phyloP scores from a whole-genome alignment of 2,113 vertebrate genomes.

The Columba livia region DNA sequence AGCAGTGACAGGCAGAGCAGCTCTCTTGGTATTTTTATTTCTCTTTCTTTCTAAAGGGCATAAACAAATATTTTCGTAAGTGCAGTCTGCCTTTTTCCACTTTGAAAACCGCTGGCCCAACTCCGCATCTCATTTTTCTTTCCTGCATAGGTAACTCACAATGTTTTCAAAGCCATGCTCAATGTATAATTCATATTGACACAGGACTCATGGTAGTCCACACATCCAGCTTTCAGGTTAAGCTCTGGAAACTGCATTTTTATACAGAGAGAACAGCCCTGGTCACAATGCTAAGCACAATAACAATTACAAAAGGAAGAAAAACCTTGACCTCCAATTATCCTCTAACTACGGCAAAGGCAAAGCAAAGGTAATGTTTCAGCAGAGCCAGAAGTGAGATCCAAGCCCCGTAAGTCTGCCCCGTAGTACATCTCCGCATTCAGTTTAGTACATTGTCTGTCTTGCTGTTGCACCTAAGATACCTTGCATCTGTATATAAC shows the following conservation, averaged over 20 bases:
- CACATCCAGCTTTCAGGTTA: not conserved
- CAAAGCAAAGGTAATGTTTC: not conserved
- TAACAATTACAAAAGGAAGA: not conserved
- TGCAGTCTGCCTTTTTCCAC: not conserved
- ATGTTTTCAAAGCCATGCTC: not conserved
- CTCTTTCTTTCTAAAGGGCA: not conserved
- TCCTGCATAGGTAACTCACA: not conserved
- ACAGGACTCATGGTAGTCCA: not conserved
- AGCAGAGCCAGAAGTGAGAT: not conserved
- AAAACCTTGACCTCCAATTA: not conserved
- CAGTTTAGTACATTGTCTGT: not conserved
- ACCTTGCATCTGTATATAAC: not conserved
- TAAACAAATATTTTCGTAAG: not conserved
- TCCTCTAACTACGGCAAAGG: not conserved
- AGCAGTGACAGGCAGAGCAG: not conserved
- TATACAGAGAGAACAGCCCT: not conserved
- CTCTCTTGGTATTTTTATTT: not conserved
- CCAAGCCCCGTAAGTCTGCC: not conserved
- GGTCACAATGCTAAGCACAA: not conserved
- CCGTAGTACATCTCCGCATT: not conserved
- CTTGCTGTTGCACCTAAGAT: not conserved
- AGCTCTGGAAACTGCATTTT: not conserved
- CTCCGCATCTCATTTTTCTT: not conserved
- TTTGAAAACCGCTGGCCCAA: not conserved
- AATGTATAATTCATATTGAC: not conserved